Conservation (phyloP, 2,888 invertebrate species). For the Tupiocoris notatus region DNA sequence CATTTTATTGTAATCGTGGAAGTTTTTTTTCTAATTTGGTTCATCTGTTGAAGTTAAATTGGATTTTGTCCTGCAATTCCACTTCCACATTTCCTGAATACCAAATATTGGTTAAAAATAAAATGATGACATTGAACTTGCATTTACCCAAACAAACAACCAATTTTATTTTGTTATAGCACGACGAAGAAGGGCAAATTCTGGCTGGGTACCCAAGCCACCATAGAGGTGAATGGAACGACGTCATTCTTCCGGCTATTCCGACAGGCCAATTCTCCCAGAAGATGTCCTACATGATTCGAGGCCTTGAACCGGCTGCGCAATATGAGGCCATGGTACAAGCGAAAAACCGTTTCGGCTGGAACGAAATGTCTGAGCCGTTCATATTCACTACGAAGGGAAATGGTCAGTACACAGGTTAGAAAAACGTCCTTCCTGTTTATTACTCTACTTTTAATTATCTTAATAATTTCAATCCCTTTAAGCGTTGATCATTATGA, state of each 20-base stretch:
- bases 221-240: slow-evolving; percentile 54
- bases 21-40: too few species aligned
- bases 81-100: too few species aligned
- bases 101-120: too few species aligned
- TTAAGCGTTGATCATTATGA: too few species aligned
- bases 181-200: slow-evolving; percentile 45
- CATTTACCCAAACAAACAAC: too few species aligned
- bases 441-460: too few species aligned
- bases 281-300: slow-evolving; percentile 66
- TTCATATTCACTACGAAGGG: slow-evolving; percentile 65
- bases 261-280: slow-evolving; percentile 60
- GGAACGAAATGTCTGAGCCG: slow-evolving; percentile 64
- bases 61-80: too few species aligned
- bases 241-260: slow-evolving; percentile 59
- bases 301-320: slow-evolving; percentile 64
- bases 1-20: too few species aligned
- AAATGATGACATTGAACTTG: too few species aligned
- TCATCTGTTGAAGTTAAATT: too few species aligned
- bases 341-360: slow-evolving; percentile 67
- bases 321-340: slow-evolving; percentile 68
- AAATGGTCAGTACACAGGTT: slow-evolving; percentile 57
- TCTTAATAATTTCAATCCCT: too few species aligned
- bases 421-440: slow-evolving; percentile 14
- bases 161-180: background rate
- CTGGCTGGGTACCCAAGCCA: slow-evolving; percentile 43